Evolutionary conservation across 2,888 invertebrate species (phyloP).

Genomic region (Cistogaster globosa): DNA sequence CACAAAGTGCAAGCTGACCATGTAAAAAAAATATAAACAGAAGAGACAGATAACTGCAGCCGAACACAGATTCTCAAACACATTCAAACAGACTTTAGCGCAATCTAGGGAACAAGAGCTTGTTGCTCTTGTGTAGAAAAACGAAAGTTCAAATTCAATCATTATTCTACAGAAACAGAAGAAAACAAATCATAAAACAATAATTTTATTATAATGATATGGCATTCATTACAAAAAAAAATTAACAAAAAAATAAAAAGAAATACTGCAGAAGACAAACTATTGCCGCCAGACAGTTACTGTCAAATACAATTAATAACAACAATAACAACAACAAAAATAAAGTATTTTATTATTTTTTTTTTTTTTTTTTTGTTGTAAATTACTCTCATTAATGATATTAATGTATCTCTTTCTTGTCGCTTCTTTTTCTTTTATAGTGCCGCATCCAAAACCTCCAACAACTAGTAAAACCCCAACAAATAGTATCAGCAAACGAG

Average conservation of each 20-base stretch:
- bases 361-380: conserved; percentile 38
- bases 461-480: conserved; percentile 35
- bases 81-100: neutral
- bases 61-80: conserved; percentile 14
- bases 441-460: conserved; percentile 75
- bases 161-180: conserved; percentile 38
- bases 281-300: conserved; percentile 67
- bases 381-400: conserved; percentile 40
- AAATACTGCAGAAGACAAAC: conserved; percentile 22
- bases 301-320: conserved; percentile 65
- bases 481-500: conserved; percentile 61
- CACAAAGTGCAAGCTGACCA: neutral
- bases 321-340: conserved; percentile 45
- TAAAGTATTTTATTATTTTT: neutral
- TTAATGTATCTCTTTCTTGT: conserved; percentile 40
- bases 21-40: neutral
- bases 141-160: conserved; percentile 70
- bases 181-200: conserved; percentile 35
- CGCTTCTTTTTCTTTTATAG: conserved; percentile 72
- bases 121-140: conserved; percentile 39
- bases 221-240: conserved; percentile 33
- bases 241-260: neutral
- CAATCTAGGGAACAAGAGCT: conserved; percentile 29
- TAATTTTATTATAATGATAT: conserved; percentile 61
- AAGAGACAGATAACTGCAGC: neutral